Evolutionary conservation across 1,140 invertebrate species (phyloP), one percentile per base, ranked within the genome.

Genomic region (Drosophila albomicans): DNA sequence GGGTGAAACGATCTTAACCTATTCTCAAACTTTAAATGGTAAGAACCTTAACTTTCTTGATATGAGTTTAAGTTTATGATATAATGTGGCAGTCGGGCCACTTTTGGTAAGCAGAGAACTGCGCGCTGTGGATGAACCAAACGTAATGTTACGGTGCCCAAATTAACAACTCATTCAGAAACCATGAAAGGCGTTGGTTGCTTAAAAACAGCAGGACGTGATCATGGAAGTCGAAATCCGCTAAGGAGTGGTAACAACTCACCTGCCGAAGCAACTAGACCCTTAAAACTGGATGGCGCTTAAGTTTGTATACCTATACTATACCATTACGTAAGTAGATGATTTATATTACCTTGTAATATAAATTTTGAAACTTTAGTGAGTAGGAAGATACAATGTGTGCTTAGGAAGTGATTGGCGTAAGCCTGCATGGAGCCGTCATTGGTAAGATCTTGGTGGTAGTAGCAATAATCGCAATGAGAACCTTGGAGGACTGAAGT

Each of bases 61-160:
- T 97, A 96, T 96, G 96, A n/a, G n/a, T n/a, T n/a, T n/a, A 96
- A 95, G 96, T 94, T 96, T 96, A 94, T 95, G 95, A 95, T 96
- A n/a, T 96, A 78, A 75, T 82, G 95, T 95, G 94, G 95, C 95
- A 94, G 96, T 95, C 96, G 96, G 64, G 95, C 96, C 96, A 96
- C 94, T 96, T 97, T 97, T 96, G 96, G 96, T 97, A 96, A 97
- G 96, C 96, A n/a, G n/a, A 97, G 96, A 97, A 97, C 96, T 97
- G 96, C n/a, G 96, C 95, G 96, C 94, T n/a, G n/a, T n/a, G n/a
- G n/a, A n/a, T 97, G 96, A 96, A 96, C 95, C 94, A 94, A 95
- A 96, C 95, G n/a, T n/a, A n/a, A n/a, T n/a, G n/a, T n/a, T n/a
- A n/a, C n/a, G n/a, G n/a, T n/a, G n/a, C n/a, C n/a, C 78, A 94